Evolutionary conservation across 1,140 invertebrate species (phyloP).

Genomic region (Diabrotica undecimpunctata): DNA sequence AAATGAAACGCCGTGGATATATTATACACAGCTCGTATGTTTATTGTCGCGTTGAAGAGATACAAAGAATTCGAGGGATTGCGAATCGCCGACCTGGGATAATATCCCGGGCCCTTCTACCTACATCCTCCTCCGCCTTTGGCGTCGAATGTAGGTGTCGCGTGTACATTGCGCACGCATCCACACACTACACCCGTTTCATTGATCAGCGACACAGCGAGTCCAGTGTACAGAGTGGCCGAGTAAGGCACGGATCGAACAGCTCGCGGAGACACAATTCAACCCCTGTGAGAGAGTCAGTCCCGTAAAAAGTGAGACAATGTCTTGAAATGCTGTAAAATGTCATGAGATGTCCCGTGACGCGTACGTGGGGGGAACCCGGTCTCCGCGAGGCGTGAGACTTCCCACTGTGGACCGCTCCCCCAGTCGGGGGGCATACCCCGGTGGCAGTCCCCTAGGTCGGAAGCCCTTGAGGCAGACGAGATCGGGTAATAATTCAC

Average conservation of each 20-base stretch:
- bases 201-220: conserved; percentile 50
- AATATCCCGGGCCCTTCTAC: background rate
- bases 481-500: conserved; percentile 58
- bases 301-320: conserved; percentile 38
- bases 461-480: conserved; percentile 51
- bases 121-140: conserved; percentile 6
- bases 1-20: too few relatives aligned
- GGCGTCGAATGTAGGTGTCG: conserved; percentile 26
- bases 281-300: conserved; percentile 50
- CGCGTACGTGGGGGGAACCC: conserved; percentile 63
- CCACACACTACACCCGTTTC: conserved; percentile 49
- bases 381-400: conserved; percentile 61
- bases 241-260: conserved; percentile 43
- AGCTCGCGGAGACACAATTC: conserved; percentile 45
- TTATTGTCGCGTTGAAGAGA: too few relatives aligned
- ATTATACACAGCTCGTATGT: too few relatives aligned
- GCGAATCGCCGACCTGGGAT: background rate
- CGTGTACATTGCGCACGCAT: conserved; percentile 35
- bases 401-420: conserved; percentile 82
- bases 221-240: conserved; percentile 50
- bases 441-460: conserved; percentile 58
- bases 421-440: conserved; percentile 70
- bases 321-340: conserved; percentile 46
- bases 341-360: conserved; percentile 66
- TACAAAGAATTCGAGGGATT: too few relatives aligned